Percentiles rank a stretch among this genome's conserved stretches.
Evolutionary conservation across 1,140 invertebrate genomes (phyloP).

Genomic region (Oreohelix idahoensis): DNA sequence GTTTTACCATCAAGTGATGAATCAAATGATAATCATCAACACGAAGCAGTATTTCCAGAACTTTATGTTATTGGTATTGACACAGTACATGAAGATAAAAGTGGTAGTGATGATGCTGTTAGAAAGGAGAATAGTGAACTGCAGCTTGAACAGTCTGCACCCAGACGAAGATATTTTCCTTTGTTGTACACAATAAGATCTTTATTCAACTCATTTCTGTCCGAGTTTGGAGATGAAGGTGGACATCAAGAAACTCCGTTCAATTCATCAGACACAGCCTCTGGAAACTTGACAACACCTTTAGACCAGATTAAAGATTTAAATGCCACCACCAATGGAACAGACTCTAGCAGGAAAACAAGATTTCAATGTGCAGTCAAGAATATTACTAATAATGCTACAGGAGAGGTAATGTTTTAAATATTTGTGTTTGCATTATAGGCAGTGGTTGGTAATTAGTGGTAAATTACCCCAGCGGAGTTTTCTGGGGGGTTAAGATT

Average conservation of each 20-base stretch:
- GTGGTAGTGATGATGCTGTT: not conserved
- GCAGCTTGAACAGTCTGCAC: not conserved
- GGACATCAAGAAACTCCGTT: not conserved
- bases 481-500: no score
- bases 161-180: constrained; percentile 27
- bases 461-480: no score
- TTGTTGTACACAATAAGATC: constrained; percentile 29
- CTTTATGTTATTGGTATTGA: not conserved
- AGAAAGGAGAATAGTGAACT: not conserved
- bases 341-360: constrained; percentile 57
- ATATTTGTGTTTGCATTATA: no score
- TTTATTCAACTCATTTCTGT: constrained; percentile 18
- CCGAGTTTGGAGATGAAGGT: constrained; percentile 33
- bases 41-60: not conserved
- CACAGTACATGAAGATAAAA: not conserved
- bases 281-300: constrained; percentile 33
- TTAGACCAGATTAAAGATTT: constrained; percentile 41
- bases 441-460: no score
- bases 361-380: constrained; percentile 66
- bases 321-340: constrained; percentile 51
- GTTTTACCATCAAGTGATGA: not conserved
- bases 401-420: constrained; percentile 37
- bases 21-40: not conserved
- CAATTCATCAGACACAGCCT: constrained; percentile 7
- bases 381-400: constrained; percentile 61